These are phyloP conservation scores for Mycogona germanica DNA, from an alignment of 2,888 invertebrate species.

Conservation along the genomic window DNA sequence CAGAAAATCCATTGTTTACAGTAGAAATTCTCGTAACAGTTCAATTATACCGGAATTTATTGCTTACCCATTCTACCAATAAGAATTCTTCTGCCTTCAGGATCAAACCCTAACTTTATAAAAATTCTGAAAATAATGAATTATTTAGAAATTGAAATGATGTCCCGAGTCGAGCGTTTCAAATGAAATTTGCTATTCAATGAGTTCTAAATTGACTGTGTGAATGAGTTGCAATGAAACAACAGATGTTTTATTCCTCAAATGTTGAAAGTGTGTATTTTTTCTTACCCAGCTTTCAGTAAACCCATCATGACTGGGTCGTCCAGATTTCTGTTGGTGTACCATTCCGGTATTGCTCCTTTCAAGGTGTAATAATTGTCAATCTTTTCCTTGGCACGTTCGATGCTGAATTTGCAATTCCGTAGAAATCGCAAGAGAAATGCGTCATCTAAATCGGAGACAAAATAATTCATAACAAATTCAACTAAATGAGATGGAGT, in stretches of 20 bases:
- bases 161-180: too few relatives aligned
- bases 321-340: constrained; percentile 57
- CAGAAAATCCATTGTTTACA: not conserved
- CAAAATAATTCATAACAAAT: too few relatives aligned
- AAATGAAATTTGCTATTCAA: too few relatives aligned
- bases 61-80: constrained; percentile 10
- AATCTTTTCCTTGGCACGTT: constrained; percentile 69
- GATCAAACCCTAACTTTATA: constrained; percentile 38
- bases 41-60: too few relatives aligned
- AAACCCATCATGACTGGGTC: constrained; percentile 46
- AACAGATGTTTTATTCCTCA: too few relatives aligned
- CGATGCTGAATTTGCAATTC: constrained; percentile 74
- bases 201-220: too few relatives aligned
- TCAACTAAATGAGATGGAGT: too few relatives aligned
- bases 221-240: too few relatives aligned
- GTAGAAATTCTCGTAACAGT: too few relatives aligned
- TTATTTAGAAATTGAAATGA: not conserved
- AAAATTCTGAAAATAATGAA: not conserved
- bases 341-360: constrained; percentile 68
- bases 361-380: constrained; percentile 84
- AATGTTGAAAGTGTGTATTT: too few relatives aligned
- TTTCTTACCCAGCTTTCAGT: constrained; percentile 37
- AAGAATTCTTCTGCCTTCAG: constrained; percentile 47
- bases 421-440: constrained; percentile 68
- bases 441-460: too few relatives aligned